A percentile compares a stretch with the other conserved stretches of the same genome.
These are phyloP conservation scores for Apamea anceps DNA, from an alignment of 2,888 invertebrate genomes.

Conservation along the genomic window DNA sequence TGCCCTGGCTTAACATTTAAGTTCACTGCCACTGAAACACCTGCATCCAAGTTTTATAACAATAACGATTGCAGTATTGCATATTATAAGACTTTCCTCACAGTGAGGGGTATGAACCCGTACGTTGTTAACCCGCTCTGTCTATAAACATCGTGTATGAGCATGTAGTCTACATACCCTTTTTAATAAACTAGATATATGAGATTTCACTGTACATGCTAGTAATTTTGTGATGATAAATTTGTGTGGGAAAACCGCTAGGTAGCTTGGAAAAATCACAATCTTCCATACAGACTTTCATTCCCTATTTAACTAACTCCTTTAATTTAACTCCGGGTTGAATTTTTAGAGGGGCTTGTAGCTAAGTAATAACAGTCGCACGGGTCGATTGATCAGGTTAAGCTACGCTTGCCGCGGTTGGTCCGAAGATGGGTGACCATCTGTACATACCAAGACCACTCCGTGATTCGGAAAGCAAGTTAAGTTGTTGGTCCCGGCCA, in stretches of 20 bases:
- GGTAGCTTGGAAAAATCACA: not conserved
- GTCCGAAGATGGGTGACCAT: too few relatives aligned
- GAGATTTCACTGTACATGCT: not conserved
- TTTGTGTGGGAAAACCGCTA: not conserved
- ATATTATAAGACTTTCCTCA: conserved; percentile 17
- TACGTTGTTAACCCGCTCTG: conserved; percentile 22
- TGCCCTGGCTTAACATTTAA: too few relatives aligned
- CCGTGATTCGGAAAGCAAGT: too few relatives aligned
- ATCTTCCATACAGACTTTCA: too few relatives aligned
- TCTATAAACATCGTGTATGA: not conserved
- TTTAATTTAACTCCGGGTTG: too few relatives aligned
- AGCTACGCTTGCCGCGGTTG: too few relatives aligned
- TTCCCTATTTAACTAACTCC: too few relatives aligned
- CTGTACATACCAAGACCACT: too few relatives aligned
- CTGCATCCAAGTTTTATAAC: not conserved
- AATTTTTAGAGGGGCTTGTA: too few relatives aligned
- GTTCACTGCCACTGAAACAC: not conserved
- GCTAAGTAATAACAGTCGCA: too few relatives aligned
- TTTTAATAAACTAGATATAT: conserved; percentile 14
- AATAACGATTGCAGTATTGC: conserved; percentile 15
- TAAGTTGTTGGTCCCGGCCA: too few relatives aligned
- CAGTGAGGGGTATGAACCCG: conserved; percentile 30
- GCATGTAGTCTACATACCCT: not conserved
- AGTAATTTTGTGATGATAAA: not conserved
- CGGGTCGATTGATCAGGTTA: too few relatives aligned